Evolutionary conservation across 1,140 invertebrate species (phyloP), one percentile per base, ranked within the genome.

Genomic region (Drosophila nikananu): DNA sequence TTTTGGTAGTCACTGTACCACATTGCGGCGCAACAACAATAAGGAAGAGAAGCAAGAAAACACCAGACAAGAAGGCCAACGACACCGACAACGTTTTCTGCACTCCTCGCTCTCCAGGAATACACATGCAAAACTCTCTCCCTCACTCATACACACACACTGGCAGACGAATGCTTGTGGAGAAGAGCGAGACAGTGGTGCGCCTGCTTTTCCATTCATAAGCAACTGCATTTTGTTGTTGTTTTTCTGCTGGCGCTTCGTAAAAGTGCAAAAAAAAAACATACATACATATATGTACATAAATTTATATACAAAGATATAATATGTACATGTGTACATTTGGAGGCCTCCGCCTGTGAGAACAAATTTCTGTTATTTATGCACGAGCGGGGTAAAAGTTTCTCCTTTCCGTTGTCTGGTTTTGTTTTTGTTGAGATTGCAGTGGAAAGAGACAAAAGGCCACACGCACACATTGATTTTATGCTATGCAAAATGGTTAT

Each of bases 1-100:
- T 87, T 87, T 87, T 89, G 84, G 84, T 84, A 87, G 84, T 87
- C 84, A 87, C 84, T 87, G 84, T 87, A 87, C 84, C 84, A 87
- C 66, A 89, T 76, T 89, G 87, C 63, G 76, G 72, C 72, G 76
- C 83, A 62, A 66, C 61, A 73, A 80, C 82, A 80, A 62, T 78
- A 58, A 54, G 58, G 58, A 80, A 76, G 80, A 77, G 42, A 63
- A 39, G 32, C 19, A 73, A 77, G 57, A 75, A 60, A 75, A 60
- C 80, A 46, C 77, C 84, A 87, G 77, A 83, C 81, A 84, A 82
- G 81, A 89, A 86, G 81, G 83, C 83, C 81, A 90, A 90, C 84
- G 86, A 90, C 84, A 80, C 76, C 74, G 49, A 55, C 37, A 46
- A 41, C 58, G 42, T 70, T 70, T 71, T 63, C 64, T 77, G 49